Evolutionary conservation across 2,797 vertebrate species (phyloP).

Genomic region (Notamacropus eugenii): DNA sequence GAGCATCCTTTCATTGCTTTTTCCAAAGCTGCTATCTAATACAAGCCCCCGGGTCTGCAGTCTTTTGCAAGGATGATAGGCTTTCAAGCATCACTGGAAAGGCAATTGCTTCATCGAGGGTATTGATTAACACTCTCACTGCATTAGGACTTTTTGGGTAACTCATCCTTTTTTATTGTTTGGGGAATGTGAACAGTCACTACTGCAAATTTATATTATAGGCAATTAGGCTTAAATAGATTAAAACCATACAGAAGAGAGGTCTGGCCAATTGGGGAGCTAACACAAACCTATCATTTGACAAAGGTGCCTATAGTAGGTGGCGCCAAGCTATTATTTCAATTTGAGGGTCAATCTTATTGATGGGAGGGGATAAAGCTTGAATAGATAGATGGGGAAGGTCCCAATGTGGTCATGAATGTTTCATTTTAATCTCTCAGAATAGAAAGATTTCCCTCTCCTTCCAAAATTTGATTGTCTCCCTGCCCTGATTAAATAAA

Average conservation of each 20-base stretch:
- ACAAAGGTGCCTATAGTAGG: background rate
- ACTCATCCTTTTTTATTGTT: conserved; percentile 70
- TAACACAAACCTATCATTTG: conserved; percentile 49
- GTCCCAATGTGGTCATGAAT: conserved; percentile 15
- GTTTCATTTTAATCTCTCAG: conserved; percentile 38
- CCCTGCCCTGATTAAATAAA: conserved; percentile 19
- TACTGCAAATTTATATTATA: conserved; percentile 70
- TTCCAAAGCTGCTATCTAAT: background rate
- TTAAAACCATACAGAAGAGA: conserved; percentile 73
- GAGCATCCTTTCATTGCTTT: background rate
- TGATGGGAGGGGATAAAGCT: conserved; percentile 4
- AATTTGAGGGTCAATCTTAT: conserved; percentile 37
- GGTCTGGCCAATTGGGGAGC: conserved; percentile 28
- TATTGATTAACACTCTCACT: conserved; percentile 80
- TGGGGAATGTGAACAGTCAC: conserved; percentile 60
- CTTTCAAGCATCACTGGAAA: conserved; percentile 82
- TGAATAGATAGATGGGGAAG: conserved; percentile 17
- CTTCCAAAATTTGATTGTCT: conserved; percentile 19
- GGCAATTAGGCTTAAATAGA: conserved; percentile 65
- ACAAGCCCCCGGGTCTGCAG: conserved; percentile 33
- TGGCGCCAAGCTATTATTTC: background rate
- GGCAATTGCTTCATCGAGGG: conserved; percentile 73
- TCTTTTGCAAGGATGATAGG: conserved; percentile 68
- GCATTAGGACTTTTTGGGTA: conserved; percentile 70
- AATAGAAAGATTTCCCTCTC: conserved; percentile 43